Percentiles rank a stretch among this genome's conserved stretches.
phyloP scores from a whole-genome alignment of 2,888 invertebrate species.

The Scelioninae gen. 1 region DNA sequence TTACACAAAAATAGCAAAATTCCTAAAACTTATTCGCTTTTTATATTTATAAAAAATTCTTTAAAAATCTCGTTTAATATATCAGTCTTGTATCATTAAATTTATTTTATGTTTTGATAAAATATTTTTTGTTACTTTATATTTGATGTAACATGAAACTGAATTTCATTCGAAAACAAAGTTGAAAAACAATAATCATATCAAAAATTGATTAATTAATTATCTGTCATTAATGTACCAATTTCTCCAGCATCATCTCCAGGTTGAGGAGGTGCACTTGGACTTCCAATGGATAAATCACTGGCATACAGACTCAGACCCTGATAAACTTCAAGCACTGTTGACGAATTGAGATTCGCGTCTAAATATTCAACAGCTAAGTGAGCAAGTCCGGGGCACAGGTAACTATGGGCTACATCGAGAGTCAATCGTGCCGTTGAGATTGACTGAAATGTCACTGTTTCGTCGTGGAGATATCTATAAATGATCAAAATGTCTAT shows the following conservation, averaged over 20 bases:
- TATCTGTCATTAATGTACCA: constrained; percentile 68
- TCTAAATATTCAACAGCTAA: constrained; percentile 89
- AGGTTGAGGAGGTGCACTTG: constrained; percentile 85
- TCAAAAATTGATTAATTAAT: background rate
- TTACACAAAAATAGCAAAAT: too few species aligned
- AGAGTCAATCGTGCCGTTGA: constrained; percentile 89
- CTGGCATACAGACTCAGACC: constrained; percentile 84
- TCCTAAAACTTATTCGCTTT: too few species aligned
- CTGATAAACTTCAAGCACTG: constrained; percentile 88
- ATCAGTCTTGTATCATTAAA: too few species aligned
- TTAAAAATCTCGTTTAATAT: too few species aligned
- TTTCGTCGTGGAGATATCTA: constrained; percentile 88
- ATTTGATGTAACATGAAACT: background rate
- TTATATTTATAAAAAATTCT: too few species aligned
- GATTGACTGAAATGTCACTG: constrained; percentile 87
- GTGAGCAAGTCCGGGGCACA: constrained; percentile 89
- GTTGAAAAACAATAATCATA: too few species aligned
- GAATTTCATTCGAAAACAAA: background rate
- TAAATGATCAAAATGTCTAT: background rate
- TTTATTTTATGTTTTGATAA: too few species aligned
- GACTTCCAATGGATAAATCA: constrained; percentile 77
- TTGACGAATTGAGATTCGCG: constrained; percentile 87
- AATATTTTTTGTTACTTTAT: too few species aligned
- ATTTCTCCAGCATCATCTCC: constrained; percentile 78
- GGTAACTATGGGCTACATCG: constrained; percentile 90